Conservation (phyloP, 2,113 vertebrate genomes). For the Rhinolophus sinicus region DNA sequence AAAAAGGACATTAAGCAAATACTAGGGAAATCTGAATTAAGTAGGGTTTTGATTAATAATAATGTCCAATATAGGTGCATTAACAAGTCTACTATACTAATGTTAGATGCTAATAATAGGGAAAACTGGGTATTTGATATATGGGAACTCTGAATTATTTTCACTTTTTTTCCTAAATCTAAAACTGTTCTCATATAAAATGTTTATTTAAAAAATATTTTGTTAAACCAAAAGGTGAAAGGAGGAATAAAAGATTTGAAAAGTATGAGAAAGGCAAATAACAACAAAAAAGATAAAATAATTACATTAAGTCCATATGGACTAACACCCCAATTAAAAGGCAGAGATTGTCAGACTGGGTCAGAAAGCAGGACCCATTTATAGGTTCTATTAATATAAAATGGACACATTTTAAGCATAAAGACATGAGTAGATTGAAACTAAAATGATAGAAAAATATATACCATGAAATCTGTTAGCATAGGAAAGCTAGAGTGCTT, state of each 20-base stretch:
- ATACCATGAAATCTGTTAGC: background rate
- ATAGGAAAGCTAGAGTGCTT: background rate
- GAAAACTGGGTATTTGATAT: background rate
- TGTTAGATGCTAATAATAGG: background rate
- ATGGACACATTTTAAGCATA: background rate
- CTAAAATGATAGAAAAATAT: background rate
- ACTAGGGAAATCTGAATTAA: background rate
- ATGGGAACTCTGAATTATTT: background rate
- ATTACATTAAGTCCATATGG: background rate
- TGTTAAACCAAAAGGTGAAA: background rate
- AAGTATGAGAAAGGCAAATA: background rate
- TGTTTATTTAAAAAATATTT: background rate
- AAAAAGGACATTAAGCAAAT: background rate
- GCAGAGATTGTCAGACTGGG: background rate
- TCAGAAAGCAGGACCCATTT: background rate
- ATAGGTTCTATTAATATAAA: background rate
- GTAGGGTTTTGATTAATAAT: background rate
- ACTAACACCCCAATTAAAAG: background rate
- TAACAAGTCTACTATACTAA: background rate
- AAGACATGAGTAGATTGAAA: background rate
- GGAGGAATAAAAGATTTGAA: background rate
- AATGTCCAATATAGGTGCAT: background rate
- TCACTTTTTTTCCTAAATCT: background rate
- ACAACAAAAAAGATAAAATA: conserved; percentile 12
- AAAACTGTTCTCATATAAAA: background rate